These are phyloP conservation scores for Adelosebastes latens DNA, from an alignment of 2,797 vertebrate species.

Conservation along the genomic window DNA sequence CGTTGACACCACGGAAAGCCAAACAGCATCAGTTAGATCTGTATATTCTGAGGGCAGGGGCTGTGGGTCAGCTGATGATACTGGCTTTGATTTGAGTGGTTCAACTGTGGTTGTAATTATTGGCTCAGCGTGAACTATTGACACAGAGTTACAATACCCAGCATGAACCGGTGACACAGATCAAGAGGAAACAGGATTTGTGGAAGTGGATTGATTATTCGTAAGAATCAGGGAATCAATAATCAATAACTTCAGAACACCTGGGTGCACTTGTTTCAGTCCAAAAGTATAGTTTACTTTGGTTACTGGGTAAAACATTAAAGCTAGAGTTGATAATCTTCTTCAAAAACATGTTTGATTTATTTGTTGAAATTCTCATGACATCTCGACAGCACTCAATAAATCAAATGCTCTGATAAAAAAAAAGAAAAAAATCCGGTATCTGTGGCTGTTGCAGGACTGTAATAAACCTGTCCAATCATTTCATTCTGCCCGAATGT, in stretches of 20 bases:
- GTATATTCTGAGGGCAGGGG: slow-evolving; percentile 30
- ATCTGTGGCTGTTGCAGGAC: neutral
- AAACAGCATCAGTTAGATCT: slow-evolving; percentile 45
- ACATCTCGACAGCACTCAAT: no score
- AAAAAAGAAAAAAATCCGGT: neutral
- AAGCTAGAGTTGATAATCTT: no score
- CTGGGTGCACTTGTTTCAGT: neutral
- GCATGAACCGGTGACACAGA: slow-evolving; percentile 24
- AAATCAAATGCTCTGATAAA: neutral
- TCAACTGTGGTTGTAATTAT: slow-evolving; percentile 58
- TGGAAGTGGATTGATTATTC: slow-evolving; percentile 11
- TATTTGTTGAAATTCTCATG: no score
- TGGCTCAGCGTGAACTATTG: slow-evolving; percentile 51
- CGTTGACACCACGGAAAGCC: slow-evolving; percentile 49
- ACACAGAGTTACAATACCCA: slow-evolving; percentile 30
- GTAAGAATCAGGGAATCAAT: slow-evolving; percentile 41
- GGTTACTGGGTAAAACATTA: neutral
- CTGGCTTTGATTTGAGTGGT: slow-evolving; percentile 28
- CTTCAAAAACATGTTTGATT: no score
- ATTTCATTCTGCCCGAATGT: no score
- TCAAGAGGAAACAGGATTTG: slow-evolving; percentile 49
- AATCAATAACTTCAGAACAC: slow-evolving; percentile 46
- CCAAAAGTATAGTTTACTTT: slow-evolving; percentile 10
- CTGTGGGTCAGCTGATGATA: slow-evolving; percentile 52
- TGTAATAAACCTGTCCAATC: no score